Evolutionary conservation across 2,888 invertebrate genomes (phyloP), one percentile per base, ranked within the genome.

Genomic region (Scaptomyza tumidula): DNA sequence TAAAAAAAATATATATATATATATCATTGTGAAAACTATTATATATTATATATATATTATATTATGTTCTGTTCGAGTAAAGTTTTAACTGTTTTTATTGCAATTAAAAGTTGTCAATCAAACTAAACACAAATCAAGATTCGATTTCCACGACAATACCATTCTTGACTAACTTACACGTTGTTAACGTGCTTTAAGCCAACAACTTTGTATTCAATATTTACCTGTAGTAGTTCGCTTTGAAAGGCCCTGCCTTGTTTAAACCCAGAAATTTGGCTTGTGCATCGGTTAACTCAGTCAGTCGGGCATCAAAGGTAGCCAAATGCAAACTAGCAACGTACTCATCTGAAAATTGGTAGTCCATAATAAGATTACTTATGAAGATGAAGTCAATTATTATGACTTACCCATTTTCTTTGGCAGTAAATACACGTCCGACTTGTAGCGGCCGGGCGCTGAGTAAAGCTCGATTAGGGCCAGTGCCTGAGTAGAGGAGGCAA

Each of bases 211-310:
- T 11, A 31, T 33, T 10, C 19, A 7, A 44, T 14, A 49, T 24
- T 75, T 93, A 98, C 95, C 98, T 95, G 93, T 99, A 99, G 92
- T 98, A 98, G 92, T 98, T 98, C 56, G 98, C 98, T 93, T 99
- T 99, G 93, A 98, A 99, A 43, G 98, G 98, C 31, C 99, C 99
- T 39, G 97, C 97, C 93, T 98, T 98, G 92, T 97, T 98, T 43
- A 99, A 94, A 63, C 98, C 98, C 93, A 98, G 94, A 90, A 98
- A 99, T 91, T 98, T 98, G 16, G 98, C 98, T 92, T 99, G 98
- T 86, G 98, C 98, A 91, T 98, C 98, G 0, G 95, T 94, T 52
- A 99, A 93, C 91, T 99, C 98, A 0, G 98, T 98, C 78, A 99
- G 94, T 90, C 98, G 98, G 6, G 98, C 98, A 93, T 98, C 98